Percentiles rank a stretch among this genome's conserved stretches.
Conservation (phyloP, 1,140 invertebrate species). For the Drosophila bocki region DNA sequence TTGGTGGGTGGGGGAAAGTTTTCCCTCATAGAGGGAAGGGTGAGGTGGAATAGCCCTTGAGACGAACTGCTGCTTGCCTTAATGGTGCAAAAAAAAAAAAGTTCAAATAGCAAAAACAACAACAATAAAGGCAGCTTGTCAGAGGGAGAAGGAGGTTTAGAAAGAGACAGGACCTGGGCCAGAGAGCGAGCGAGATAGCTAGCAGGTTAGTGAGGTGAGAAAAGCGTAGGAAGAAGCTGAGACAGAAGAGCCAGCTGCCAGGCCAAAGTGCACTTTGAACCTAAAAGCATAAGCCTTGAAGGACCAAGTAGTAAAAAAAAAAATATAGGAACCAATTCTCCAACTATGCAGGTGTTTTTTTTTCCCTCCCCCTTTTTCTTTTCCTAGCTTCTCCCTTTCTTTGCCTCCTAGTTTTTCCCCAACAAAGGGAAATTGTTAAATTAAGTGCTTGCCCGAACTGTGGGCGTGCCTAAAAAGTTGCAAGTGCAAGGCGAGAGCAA, state of each 20-base stretch:
- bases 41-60: conserved; percentile 51
- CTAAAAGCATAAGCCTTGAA: conserved; percentile 76
- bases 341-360: conserved; percentile 25
- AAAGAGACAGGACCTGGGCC: background rate
- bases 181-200: background rate
- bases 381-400: background rate
- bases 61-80: conserved; percentile 70
- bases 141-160: conserved; percentile 1
- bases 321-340: conserved; percentile 18
- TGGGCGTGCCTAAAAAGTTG: conserved; percentile 54
- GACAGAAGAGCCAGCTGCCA: conserved; percentile 57
- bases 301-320: conserved; percentile 17
- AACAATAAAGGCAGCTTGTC: conserved; percentile 24
- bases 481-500: conserved; percentile 41
- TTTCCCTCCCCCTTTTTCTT: background rate
- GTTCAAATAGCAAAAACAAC: conserved; percentile 18
- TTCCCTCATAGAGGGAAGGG: background rate
- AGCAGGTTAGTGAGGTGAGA: conserved; percentile 37
- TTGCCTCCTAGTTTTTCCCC: background rate
- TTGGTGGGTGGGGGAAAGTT: conserved; percentile 22
- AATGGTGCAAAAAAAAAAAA: conserved; percentile 57
- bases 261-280: conserved; percentile 75
- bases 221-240: conserved; percentile 14
- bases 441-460: conserved; percentile 64
- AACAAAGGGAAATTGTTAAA: conserved; percentile 77